Conservation (phyloP, 92 coral and sea anemone genomes). For the Umimayanthus kanabou region DNA sequence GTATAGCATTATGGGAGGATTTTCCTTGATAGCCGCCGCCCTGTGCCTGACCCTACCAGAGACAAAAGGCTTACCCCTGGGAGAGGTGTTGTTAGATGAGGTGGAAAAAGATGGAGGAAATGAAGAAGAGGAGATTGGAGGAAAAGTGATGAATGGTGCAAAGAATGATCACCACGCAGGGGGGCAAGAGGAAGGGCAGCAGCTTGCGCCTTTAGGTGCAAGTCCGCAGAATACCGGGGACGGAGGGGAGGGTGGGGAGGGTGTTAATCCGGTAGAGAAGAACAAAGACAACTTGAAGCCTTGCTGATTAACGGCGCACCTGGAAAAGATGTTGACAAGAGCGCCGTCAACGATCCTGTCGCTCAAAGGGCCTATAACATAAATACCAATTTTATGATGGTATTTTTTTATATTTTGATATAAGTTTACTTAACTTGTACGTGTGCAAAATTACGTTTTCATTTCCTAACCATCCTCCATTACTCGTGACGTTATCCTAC, state of each 20-base stretch:
- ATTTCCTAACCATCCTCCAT: no score
- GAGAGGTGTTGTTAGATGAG: conserved; percentile 13
- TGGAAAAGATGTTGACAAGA: background rate
- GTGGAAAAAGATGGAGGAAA: background rate
- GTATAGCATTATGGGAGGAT: conserved; percentile 25
- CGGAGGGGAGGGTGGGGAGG: background rate
- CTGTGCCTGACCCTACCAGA: conserved; percentile 38
- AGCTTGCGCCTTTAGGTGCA: no score
- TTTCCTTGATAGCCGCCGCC: conserved; percentile 8
- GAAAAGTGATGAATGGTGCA: background rate
- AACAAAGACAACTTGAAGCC: background rate
- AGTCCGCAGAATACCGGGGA: background rate
- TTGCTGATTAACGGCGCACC: background rate
- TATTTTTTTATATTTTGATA: no score
- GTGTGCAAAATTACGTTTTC: no score
- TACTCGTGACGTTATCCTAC: no score
- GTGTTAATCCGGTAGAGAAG: background rate
- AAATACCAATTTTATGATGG: no score
- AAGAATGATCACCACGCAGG: background rate
- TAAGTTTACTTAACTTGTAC: no score
- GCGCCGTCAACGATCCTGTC: background rate
- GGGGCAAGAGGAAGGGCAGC: background rate
- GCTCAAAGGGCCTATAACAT: no score
- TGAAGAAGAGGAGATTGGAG: background rate
- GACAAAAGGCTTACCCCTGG: conserved; percentile 13